Evolutionary conservation across 2,888 invertebrate genomes (phyloP).

Genomic region (Siphlonurus alternatus): DNA sequence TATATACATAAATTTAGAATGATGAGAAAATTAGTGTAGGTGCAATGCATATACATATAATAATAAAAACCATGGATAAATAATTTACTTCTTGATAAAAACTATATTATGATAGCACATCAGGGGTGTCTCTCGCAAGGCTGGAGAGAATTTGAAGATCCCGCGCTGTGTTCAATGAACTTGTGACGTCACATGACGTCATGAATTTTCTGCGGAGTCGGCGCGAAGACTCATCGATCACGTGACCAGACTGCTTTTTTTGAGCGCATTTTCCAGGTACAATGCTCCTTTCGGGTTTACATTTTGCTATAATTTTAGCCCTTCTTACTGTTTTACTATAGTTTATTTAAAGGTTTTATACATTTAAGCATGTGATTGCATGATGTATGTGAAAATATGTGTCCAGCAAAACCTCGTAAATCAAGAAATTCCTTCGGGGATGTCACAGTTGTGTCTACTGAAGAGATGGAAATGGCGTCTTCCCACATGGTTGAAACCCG

Average conservation of each 20-base stretch:
- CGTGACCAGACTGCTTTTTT: constrained; percentile 51
- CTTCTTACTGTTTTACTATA: constrained; percentile 7
- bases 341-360: constrained; percentile 20
- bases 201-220: constrained; percentile 6
- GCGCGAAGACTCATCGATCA: constrained; percentile 27
- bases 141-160: no score
- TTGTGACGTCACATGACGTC: not conserved
- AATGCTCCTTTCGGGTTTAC: constrained; percentile 24
- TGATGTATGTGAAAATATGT: constrained; percentile 12
- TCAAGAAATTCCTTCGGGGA: constrained; percentile 21
- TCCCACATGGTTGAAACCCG: constrained; percentile 38
- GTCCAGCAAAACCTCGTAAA: not conserved
- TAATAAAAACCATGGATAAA: no score
- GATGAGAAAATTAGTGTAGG: no score
- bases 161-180: not conserved
- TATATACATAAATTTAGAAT: no score
- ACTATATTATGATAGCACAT: no score
- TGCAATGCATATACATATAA: no score
- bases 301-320: not conserved
- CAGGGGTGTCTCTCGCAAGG: no score
- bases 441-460: constrained; percentile 27
- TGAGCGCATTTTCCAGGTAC: constrained; percentile 54
- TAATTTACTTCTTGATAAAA: no score
- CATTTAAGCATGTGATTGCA: not conserved
- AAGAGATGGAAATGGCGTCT: constrained; percentile 55